Conservation (phyloP, 2,797 vertebrate species). For the Gambusia yucatana region DNA sequence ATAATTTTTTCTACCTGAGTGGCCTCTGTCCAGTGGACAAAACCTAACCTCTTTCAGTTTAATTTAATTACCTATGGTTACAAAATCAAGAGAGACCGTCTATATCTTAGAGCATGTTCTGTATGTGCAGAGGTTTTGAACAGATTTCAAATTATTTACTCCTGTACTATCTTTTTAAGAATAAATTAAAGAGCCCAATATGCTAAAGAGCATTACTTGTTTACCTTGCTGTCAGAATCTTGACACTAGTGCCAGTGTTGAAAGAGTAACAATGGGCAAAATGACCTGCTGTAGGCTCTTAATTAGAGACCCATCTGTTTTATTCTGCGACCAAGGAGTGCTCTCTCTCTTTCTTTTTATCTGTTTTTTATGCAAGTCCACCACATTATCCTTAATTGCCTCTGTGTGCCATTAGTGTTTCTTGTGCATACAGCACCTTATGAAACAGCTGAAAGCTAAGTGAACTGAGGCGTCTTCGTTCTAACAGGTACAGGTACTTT, state of each 20-base stretch:
- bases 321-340: conserved; percentile 11
- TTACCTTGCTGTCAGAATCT: not conserved
- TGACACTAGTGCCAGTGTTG: not conserved
- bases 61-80: not conserved
- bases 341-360: not conserved
- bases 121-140: not conserved
- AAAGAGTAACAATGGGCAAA: conserved; percentile 12
- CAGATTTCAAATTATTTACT: not conserved
- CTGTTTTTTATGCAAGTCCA: conserved; percentile 24
- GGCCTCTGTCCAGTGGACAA: not conserved
- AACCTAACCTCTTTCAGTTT: not conserved
- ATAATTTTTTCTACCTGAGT: not conserved
- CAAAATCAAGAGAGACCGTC: not conserved
- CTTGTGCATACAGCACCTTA: conserved; percentile 20
- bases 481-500: conserved; percentile 52
- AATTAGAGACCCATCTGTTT: conserved; percentile 37
- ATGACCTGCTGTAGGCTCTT: conserved; percentile 6
- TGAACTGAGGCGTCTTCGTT: conserved; percentile 19
- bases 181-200: not conserved
- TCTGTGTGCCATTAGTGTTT: conserved; percentile 20
- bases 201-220: conserved; percentile 3
- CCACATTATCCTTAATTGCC: conserved; percentile 19
- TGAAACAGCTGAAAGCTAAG: conserved; percentile 26
- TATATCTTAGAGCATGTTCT: not conserved
- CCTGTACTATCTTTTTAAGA: not conserved